Evolutionary conservation across 1,140 invertebrate genomes (phyloP), one percentile per base, ranked within the genome.

Genomic region (Dendrolimus kikuchii): DNA sequence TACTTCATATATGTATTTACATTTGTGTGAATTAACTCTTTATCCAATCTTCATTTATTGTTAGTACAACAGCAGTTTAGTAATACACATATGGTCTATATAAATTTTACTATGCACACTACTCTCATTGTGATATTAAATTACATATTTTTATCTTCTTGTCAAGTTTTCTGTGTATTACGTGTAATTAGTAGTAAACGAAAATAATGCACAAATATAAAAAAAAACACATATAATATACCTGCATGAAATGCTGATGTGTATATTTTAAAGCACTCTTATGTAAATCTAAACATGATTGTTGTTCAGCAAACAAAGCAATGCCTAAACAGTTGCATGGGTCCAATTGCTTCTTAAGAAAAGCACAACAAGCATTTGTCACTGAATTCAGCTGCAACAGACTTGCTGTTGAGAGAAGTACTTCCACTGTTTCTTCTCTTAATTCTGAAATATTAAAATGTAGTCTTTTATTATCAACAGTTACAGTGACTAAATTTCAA

Each of bases 251-350:
- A 88, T 93, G 88, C 82, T 93, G 91, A 52, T 92, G 92, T 40
- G 93, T 95, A 64, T 93, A 97, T 51, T 92, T 90, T 68, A 94
- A 92, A 59, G 96, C 95, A 68, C 92, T 89, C 67, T 92, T 91
- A 52, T 95, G 90, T 55, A 98, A 88, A 60, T 93, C 90, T 40
- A 89, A 86, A 81, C 96, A 97, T 49, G 93, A 93, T 75, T 97
- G 95, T 59, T 94, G 92, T 79, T 98, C 96, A 40, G 96, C 96
- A 89, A 98, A 98, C 74, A 96, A 91, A 46, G 94, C 90, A 72
- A 98, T 98, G 2, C 96, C 96, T 49, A 98, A 90, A 87, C 95
- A 98, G 82, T 98, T 98, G 64, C 95, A 97, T 1, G 96, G 96
- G 87, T 98, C 95, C 42, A 99, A 89, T 77, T 98, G 96, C 71